Evolutionary conservation across 2,113 vertebrate genomes (phyloP).

Genomic region (Thomomys bottae): DNA sequence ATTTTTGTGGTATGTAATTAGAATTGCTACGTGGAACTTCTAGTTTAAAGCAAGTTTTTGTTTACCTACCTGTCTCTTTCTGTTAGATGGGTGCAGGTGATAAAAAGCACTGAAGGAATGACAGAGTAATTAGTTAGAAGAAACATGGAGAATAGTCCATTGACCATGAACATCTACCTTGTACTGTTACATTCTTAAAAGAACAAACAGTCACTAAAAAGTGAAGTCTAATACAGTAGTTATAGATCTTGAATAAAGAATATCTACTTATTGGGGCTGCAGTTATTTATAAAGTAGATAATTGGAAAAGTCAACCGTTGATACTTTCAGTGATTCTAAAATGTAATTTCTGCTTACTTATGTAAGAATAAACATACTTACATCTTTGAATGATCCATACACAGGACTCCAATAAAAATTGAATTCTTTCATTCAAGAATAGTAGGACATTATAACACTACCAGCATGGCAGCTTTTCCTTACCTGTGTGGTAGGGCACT

Average conservation of each 20-base stretch:
- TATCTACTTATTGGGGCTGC: background rate
- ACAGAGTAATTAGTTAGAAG: too few relatives aligned
- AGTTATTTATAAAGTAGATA: background rate
- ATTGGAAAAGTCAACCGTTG: background rate
- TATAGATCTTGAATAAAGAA: background rate
- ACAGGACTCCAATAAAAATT: background rate
- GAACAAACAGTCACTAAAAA: slow-evolving; percentile 2
- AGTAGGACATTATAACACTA: background rate
- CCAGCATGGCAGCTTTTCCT: slow-evolving; percentile 59
- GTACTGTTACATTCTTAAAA: background rate
- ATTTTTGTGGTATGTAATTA: too few relatives aligned
- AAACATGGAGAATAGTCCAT: background rate
- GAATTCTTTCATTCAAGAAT: background rate
- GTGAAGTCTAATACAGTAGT: background rate
- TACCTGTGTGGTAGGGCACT: slow-evolving; percentile 98
- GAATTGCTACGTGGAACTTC: too few relatives aligned
- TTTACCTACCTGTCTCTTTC: too few relatives aligned
- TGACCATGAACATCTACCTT: background rate
- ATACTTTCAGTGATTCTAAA: slow-evolving; percentile 19
- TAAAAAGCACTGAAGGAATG: too few relatives aligned
- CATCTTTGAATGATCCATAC: background rate
- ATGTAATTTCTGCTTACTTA: background rate
- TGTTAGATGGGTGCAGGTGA: too few relatives aligned
- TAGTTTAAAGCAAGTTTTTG: too few relatives aligned
- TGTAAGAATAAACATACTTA: background rate